Evolutionary conservation across 2,888 invertebrate species (phyloP).

Genomic region (Polydrusus pterygomalis): DNA sequence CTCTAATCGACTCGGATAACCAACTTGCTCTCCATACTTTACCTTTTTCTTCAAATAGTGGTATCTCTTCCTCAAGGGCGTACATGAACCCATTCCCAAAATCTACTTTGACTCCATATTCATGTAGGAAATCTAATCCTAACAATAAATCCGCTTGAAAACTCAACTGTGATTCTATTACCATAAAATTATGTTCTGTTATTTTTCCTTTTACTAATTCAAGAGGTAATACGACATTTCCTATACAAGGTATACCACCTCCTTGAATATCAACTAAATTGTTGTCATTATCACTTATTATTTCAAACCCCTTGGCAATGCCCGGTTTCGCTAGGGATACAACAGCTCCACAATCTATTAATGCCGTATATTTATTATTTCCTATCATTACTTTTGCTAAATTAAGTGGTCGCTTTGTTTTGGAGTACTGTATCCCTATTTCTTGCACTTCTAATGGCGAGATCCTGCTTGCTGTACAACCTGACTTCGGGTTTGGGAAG

Average conservation of each 20-base stretch:
- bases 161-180: too few species aligned
- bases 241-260: not conserved
- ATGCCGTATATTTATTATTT: too few species aligned
- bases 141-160: too few species aligned
- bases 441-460: too few species aligned
- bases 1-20: not conserved
- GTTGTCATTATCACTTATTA: not conserved
- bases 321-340: not conserved
- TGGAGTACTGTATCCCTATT: too few species aligned
- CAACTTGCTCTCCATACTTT: not conserved
- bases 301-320: not conserved
- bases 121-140: too few species aligned
- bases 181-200: not conserved
- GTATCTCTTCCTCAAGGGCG: not conserved
- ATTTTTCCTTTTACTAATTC: not conserved
- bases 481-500: too few species aligned
- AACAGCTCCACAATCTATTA: too few species aligned
- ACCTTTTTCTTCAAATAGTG: not conserved
- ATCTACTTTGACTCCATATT: too few species aligned
- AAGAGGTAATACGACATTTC: constrained; percentile 6
- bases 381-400: too few species aligned
- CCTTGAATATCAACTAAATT: constrained; percentile 6
- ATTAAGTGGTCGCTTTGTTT: too few species aligned
- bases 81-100: not conserved
- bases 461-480: too few species aligned